Percentiles rank a stretch among this genome's conserved stretches.
Evolutionary conservation across 2,888 invertebrate species (phyloP).

Genomic region (Sclerodermus sp.): DNA sequence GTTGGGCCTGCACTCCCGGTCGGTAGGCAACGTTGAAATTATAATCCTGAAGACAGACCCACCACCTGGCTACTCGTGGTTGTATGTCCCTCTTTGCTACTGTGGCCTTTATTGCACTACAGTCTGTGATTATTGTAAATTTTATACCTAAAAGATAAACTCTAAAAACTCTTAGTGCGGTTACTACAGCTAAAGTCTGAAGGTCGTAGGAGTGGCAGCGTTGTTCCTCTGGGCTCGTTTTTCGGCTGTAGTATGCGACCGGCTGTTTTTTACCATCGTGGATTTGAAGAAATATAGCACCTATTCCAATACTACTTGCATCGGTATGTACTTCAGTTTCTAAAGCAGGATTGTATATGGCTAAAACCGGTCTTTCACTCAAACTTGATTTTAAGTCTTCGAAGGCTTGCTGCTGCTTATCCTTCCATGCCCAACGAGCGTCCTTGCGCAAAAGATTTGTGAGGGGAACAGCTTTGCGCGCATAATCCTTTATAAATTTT

Average conservation of each 20-base stretch:
- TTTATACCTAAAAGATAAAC: conserved; percentile 19
- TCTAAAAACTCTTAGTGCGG: conserved; percentile 17
- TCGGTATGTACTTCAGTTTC: conserved; percentile 45
- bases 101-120: conserved; percentile 11
- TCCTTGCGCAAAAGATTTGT: conserved; percentile 11
- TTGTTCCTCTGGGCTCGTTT: conserved; percentile 1
- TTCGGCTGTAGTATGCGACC: conserved; percentile 31
- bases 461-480: background rate
- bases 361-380: conserved; percentile 27
- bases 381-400: conserved; percentile 26
- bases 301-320: conserved; percentile 39
- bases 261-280: conserved; percentile 21
- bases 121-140: conserved; percentile 20
- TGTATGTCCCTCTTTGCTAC: conserved; percentile 8
- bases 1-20: conserved; percentile 21
- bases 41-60: conserved; percentile 23
- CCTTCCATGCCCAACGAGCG: conserved; percentile 3
- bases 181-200: conserved; percentile 16
- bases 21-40: conserved; percentile 28
- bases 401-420: background rate
- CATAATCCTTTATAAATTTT: conserved; percentile 8
- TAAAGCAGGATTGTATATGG: conserved; percentile 27
- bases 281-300: conserved; percentile 42
- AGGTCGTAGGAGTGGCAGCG: conserved; percentile 18
- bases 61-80: conserved; percentile 14